phyloP scores from a whole-genome alignment of 2,888 invertebrate species.

The Spilosoma lubricipeda region DNA sequence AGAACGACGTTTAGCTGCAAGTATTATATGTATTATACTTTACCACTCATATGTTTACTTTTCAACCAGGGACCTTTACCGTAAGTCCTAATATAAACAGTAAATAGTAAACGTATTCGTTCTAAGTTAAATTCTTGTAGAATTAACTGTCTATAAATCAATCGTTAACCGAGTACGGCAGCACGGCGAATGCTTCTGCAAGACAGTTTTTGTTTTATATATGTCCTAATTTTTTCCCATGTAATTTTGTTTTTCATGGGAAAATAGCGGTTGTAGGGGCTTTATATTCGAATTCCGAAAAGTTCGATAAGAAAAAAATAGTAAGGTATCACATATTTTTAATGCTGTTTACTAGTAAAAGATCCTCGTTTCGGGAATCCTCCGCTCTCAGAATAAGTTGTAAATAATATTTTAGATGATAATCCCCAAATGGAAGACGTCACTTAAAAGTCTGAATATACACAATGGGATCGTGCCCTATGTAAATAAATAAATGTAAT shows the following conservation, averaged over 20 bases:
- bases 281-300: neutral
- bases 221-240: neutral
- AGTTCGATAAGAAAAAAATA: neutral
- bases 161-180: neutral
- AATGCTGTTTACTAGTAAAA: neutral
- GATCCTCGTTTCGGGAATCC: neutral
- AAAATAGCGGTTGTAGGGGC: too few species aligned
- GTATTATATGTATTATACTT: neutral
- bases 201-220: neutral
- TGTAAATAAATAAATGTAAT: slow-evolving; percentile 55
- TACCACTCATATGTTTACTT: neutral
- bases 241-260: too few species aligned
- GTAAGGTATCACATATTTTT: neutral
- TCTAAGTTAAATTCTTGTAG: neutral
- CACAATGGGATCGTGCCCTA: slow-evolving; percentile 53
- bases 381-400: neutral
- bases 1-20: too few species aligned
- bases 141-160: neutral
- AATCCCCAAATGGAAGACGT: slow-evolving; percentile 53
- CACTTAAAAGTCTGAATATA: slow-evolving; percentile 67
- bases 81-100: neutral
- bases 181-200: neutral
- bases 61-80: neutral
- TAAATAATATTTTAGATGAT: slow-evolving; percentile 40
- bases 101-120: neutral